Percentiles rank a stretch among this genome's conserved stretches.
Evolutionary conservation across 2,888 invertebrate species (phyloP).

Genomic region (Adela reaumurella): DNA sequence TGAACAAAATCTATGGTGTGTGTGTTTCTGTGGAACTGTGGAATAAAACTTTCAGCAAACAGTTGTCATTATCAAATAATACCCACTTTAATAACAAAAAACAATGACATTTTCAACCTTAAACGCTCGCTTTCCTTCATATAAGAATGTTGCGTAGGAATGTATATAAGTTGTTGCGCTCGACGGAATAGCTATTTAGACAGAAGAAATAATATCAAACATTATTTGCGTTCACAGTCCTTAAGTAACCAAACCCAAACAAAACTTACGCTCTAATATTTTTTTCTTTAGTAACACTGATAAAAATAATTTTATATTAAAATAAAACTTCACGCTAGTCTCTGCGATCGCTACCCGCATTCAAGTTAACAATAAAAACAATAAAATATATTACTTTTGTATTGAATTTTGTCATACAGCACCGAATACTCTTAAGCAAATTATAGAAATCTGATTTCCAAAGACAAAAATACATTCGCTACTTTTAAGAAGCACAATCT

Average conservation of each 20-base stretch:
- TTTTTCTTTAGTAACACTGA: neutral
- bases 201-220: neutral
- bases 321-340: neutral
- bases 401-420: too few relatives aligned
- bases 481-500: too few relatives aligned
- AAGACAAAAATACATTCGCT: too few relatives aligned
- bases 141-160: conserved; percentile 6
- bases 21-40: neutral
- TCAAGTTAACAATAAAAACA: too few relatives aligned
- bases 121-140: conserved; percentile 7
- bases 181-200: neutral
- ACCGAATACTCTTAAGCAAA: too few relatives aligned
- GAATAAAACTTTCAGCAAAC: neutral
- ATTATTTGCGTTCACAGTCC: neutral
- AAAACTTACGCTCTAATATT: neutral
- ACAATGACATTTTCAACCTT: conserved; percentile 19
- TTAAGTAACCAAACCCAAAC: neutral
- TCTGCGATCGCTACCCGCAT: neutral
- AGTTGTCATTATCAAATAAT: neutral
- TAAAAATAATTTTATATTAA: neutral
- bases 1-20: neutral
- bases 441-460: too few relatives aligned
- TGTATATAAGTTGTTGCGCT: neutral
- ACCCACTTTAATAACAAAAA: conserved; percentile 19
- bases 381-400: too few relatives aligned